Conservation (phyloP, 2,888 invertebrate species). For the Agrotis ipsilon region DNA sequence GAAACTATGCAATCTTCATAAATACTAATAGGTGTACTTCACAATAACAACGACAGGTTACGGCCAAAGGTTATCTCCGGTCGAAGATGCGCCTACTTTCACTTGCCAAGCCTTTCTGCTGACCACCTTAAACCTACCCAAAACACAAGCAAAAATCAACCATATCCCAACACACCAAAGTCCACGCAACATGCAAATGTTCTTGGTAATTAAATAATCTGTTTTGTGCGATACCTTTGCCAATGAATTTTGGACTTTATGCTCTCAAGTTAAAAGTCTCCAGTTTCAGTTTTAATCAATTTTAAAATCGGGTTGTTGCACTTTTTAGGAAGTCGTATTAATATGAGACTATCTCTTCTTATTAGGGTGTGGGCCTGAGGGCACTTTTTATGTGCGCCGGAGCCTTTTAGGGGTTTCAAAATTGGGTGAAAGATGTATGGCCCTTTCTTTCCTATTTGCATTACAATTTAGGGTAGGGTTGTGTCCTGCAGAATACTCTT, state of each 20-base stretch:
- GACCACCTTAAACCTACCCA: constrained; percentile 24
- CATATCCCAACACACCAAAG: neutral
- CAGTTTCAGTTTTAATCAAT: constrained; percentile 38
- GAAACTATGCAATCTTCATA: constrained; percentile 68
- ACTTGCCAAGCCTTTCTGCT: constrained; percentile 76
- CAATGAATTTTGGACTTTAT: constrained; percentile 62
- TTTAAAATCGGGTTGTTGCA: constrained; percentile 62
- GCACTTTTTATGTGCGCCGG: constrained; percentile 50
- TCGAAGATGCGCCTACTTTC: constrained; percentile 87
- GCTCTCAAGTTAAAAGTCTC: constrained; percentile 21
- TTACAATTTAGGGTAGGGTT: neutral
- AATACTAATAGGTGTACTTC: constrained; percentile 82
- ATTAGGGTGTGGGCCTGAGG: constrained; percentile 61
- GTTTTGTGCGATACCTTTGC: constrained; percentile 66
- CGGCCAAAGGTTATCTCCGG: constrained; percentile 85
- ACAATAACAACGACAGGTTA: constrained; percentile 85
- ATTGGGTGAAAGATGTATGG: constrained; percentile 27
- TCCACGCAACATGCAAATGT: constrained; percentile 28
- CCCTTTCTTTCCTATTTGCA: constrained; percentile 32
- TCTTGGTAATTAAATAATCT: constrained; percentile 67
- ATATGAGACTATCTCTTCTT: constrained; percentile 64
- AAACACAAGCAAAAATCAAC: constrained; percentile 33
- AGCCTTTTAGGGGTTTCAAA: constrained; percentile 49
- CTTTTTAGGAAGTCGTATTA: constrained; percentile 65
- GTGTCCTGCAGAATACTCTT: neutral